Base-by-base conservation (phyloP, 1,140 invertebrate genomes). In the Lasaia peninsularis region DNA sequence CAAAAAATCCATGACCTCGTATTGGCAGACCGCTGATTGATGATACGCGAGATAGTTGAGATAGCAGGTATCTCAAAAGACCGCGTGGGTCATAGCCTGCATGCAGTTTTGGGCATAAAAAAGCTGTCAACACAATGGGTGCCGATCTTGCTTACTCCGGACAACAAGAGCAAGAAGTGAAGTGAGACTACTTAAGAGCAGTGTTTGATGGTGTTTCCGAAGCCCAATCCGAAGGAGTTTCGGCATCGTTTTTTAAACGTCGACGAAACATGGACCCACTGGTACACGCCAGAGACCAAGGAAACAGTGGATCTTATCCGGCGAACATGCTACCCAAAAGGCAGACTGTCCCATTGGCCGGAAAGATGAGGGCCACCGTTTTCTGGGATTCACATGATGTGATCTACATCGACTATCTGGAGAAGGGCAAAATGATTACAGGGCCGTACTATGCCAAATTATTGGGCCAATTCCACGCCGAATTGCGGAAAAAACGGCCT, bases 221-320 rank as follows among this genome's bases (percentile, higher is more conserved):
- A 67, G 63, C 70, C 60, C 57, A 80, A 79, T 73, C 56, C 65
- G 57, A 67, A 59, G 33, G 68, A 76, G 60, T 78, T 84, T 76
- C 60, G 75, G 56, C 62, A 37, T 60, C 60, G 65, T 65, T 87
- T 11, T 74, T 24, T 60, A 10, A 34, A 73, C 55, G 63, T 73
- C 28, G 8, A 31, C 62, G 71, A 81, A 74, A 88, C 77, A 37
- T 84, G 65, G 83, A 71, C 84, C n/a, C 75, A 82, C 55, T 65
- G 73, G 55, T 84, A 78, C 65, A 85, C 77, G 54, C 80, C 69
- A 61, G 18, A 84, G 60, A 67, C 58, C 14, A 86, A 88, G 58
- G 32, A 67, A 63, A 66, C 66, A 62, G 61, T 69, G 59, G 63
- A 64, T 28, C 62, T 51, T 20, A 55, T 56, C 37, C 18, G 68